Percentiles rank a stretch among this genome's conserved stretches.
Conservation (phyloP, 2,113 vertebrate species). For the Phaethon lepturus region DNA sequence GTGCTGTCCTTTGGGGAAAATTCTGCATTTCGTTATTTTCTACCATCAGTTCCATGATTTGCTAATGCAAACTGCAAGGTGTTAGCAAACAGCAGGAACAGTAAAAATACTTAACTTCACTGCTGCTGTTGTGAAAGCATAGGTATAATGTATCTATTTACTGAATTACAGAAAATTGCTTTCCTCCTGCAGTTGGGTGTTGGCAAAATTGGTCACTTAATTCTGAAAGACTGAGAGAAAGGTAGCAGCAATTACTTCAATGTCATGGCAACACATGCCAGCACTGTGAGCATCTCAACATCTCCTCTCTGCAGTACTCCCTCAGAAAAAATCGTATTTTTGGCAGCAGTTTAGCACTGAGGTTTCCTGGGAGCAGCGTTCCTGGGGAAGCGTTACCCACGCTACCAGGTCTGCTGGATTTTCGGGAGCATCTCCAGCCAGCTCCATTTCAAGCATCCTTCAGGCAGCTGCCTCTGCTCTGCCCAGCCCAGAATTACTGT, state of each 20-base stretch:
- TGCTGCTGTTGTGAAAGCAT: rapidly evolving
- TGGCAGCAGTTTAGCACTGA: not conserved
- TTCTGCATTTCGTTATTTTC: not conserved
- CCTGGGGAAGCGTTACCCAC: rapidly evolving
- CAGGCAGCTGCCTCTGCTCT: not conserved
- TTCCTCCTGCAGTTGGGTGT: not conserved
- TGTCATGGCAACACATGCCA: slow-evolving; percentile 29
- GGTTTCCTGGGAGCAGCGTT: not conserved
- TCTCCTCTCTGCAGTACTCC: not conserved
- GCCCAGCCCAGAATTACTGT: not conserved
- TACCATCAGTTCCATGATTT: not conserved
- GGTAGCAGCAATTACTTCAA: not conserved
- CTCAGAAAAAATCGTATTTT: rapidly evolving
- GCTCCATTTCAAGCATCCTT: not conserved
- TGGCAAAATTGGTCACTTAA: slow-evolving; percentile 36
- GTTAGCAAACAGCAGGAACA: not conserved
- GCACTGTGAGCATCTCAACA: not conserved
- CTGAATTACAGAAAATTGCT: slow-evolving; percentile 10
- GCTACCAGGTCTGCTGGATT: not conserved
- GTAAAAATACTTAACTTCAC: not conserved
- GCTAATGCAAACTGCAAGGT: not conserved
- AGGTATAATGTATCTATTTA: not conserved
- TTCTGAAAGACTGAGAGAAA: not conserved
- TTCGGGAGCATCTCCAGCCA: not conserved
- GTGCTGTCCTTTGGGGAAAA: not conserved